These are phyloP conservation scores for Chiridota heheva DNA, from an alignment of 35 echinoderm and acorn worm species.

Conservation along the genomic window DNA sequence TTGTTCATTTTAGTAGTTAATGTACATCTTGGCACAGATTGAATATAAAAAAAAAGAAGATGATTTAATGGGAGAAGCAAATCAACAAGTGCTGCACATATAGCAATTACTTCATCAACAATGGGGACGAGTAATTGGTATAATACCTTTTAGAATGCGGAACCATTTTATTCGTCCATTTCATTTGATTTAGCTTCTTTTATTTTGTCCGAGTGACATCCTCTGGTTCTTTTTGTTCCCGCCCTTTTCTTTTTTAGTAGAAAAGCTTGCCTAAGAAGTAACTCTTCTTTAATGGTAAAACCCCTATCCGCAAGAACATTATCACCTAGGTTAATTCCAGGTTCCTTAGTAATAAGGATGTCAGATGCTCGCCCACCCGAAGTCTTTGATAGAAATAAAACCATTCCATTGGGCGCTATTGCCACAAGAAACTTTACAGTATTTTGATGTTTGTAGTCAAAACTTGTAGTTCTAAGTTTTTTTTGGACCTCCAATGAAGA, in stretches of 20 bases:
- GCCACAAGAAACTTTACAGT: slow-evolving; percentile 43
- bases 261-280: slow-evolving; percentile 41
- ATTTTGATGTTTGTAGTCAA: slow-evolving; percentile 38
- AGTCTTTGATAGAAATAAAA: slow-evolving; percentile 54
- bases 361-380: slow-evolving; percentile 59
- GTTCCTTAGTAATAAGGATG: slow-evolving; percentile 34
- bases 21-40: too few relatives aligned
- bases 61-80: slow-evolving; percentile 51
- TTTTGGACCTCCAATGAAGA: slow-evolving; percentile 44
- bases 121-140: slow-evolving; percentile 55
- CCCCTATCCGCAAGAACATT: slow-evolving; percentile 56
- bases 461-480: slow-evolving; percentile 50
- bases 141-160: slow-evolving; percentile 39
- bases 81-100: slow-evolving; percentile 58
- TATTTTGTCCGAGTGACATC: slow-evolving; percentile 57
- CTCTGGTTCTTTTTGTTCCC: slow-evolving; percentile 38
- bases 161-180: slow-evolving; percentile 67
- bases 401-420: slow-evolving; percentile 48
- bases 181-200: slow-evolving; percentile 56
- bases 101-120: slow-evolving; percentile 51
- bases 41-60: too few relatives aligned
- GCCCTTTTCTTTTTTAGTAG: slow-evolving; percentile 43
- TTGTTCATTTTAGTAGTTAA: too few relatives aligned
- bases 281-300: slow-evolving; percentile 64
- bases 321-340: slow-evolving; percentile 44